Evolutionary conservation across 2,888 invertebrate genomes (phyloP).

Genomic region (Saturnia pavonia): DNA sequence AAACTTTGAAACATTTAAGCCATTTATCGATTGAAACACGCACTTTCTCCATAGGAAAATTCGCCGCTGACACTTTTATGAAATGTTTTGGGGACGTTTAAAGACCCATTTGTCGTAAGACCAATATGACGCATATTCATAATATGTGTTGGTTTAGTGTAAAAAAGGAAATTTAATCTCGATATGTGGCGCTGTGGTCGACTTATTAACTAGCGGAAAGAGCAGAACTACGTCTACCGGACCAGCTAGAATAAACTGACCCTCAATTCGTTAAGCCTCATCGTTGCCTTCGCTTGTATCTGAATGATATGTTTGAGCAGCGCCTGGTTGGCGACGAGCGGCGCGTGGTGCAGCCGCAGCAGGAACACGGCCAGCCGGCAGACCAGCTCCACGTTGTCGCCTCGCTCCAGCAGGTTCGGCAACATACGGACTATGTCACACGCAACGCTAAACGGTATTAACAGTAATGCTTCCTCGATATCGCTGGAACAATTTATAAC

Average conservation of each 20-base stretch:
- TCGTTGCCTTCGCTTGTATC: conserved; percentile 81
- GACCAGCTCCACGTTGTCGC: conserved; percentile 88
- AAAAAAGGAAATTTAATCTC: too few relatives aligned
- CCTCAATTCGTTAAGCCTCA: conserved; percentile 82
- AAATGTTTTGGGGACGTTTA: too few relatives aligned
- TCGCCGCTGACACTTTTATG: too few relatives aligned
- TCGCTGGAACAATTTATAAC: conserved; percentile 83
- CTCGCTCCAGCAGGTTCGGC: conserved; percentile 84
- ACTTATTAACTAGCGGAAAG: background rate
- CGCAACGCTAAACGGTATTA: conserved; percentile 92
- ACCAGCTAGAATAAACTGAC: conserved; percentile 65
- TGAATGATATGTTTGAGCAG: conserved; percentile 85
- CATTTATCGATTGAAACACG: too few relatives aligned
- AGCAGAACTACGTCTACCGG: background rate
- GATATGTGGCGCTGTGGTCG: background rate
- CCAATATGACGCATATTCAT: too few relatives aligned
- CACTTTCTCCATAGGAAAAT: too few relatives aligned
- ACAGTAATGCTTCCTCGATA: conserved; percentile 92
- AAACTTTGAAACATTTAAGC: too few relatives aligned
- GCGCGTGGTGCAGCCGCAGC: conserved; percentile 88
- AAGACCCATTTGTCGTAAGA: too few relatives aligned
- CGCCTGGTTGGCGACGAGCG: conserved; percentile 87
- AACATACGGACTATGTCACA: conserved; percentile 89
- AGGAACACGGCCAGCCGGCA: conserved; percentile 90
- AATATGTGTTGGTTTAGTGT: too few relatives aligned